phyloP scores from a whole-genome alignment of 2,797 vertebrate genomes.

The Pipistrellus pipistrellus region DNA sequence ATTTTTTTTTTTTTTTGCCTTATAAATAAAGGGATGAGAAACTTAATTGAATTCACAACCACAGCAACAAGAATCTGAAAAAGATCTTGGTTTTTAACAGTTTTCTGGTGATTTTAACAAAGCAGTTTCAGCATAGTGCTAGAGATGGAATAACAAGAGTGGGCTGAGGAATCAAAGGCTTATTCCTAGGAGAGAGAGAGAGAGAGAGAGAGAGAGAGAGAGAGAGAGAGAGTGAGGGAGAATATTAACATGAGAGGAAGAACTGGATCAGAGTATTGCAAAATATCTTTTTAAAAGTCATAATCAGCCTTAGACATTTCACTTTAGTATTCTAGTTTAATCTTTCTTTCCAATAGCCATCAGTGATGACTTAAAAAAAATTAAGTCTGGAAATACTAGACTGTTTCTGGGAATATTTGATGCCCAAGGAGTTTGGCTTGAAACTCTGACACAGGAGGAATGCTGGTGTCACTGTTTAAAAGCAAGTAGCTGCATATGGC shows the following conservation, averaged over 20 bases:
- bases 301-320: conserved; percentile 20
- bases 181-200: background rate
- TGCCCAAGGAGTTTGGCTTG: conserved; percentile 26
- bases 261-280: conserved; percentile 15
- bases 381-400: conserved; percentile 34
- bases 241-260: background rate
- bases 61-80: background rate
- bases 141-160: background rate
- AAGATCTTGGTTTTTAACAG: background rate
- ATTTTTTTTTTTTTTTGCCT: conserved; percentile 24
- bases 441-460: conserved; percentile 42
- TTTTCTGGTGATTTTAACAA: background rate
- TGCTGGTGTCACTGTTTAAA: conserved; percentile 54
- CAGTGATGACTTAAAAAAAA: conserved; percentile 22
- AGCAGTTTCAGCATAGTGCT: background rate
- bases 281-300: conserved; percentile 53
- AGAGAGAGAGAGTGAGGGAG: background rate
- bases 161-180: background rate
- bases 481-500: conserved; percentile 46
- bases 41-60: background rate
- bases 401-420: conserved; percentile 61
- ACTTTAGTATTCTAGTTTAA: conserved; percentile 3
- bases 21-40: background rate
- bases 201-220: background rate
- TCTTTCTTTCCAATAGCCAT: conserved; percentile 57